Evolutionary conservation across 2,113 vertebrate genomes (phyloP), one percentile per base, ranked within the genome.

Genomic region (Peromyscus californicus): DNA sequence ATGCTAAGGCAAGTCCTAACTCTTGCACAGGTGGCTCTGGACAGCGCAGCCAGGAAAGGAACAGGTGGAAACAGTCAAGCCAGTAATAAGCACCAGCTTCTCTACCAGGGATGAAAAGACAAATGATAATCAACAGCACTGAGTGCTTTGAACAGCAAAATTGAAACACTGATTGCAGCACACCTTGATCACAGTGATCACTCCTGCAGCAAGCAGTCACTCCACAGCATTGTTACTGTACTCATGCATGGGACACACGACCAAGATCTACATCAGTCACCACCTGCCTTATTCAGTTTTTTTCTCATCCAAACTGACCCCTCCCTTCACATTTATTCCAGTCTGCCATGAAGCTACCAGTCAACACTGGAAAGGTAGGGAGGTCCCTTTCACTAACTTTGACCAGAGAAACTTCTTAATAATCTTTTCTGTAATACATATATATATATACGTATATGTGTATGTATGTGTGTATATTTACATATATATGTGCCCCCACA

Each of bases 41-140:
- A 96, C 22, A 89, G 87, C 33, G 74, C 42, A 89, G 21, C 48
- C 94, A 79, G 72, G 80, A 79, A 91, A 93, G 74, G 80, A 76
- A 88, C 63, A 87, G 36, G 39, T 90, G 80, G 79, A 89, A 92
- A 78, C 45, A 67, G 79, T 90, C 59, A 95, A 48, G 70, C 33
- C 70, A 90, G 36, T 61, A 87, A 90, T 24, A 3, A 63, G 26
- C 17, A 36, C 33, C 24, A 39, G 11, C 1, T 19, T 21, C 11
- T 11, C 8, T 11, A 90, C 82, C 7, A 86, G 24, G 31, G 89
- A 65, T 93, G 79, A 93, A 4, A 79, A 75, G 78, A 67, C 10
- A 94, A 82, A 92, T 17, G 36, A 31, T 57, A 84, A 83, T 80
- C n/a, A 75, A 86, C 39, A 89, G 39, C 90, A 17, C 13, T 69